A percentile compares a stretch with the other conserved stretches of the same genome.
phyloP scores from a whole-genome alignment of 2,113 vertebrate species.

The Agapornis roseicollis region DNA sequence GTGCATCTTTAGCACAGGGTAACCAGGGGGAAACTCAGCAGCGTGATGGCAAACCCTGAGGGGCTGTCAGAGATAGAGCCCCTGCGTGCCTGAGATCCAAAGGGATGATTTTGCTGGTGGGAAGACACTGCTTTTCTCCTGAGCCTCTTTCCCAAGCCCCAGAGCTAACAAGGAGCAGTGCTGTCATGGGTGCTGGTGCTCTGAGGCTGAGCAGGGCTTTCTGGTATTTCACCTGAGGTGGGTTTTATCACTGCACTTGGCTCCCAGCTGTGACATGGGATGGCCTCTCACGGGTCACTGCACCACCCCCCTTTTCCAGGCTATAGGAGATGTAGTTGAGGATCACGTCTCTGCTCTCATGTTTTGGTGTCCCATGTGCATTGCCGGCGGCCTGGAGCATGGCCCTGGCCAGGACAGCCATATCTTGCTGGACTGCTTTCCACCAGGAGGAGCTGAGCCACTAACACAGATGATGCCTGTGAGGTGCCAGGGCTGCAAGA shows the following conservation, averaged over 20 bases:
- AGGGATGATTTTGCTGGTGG: rapidly evolving
- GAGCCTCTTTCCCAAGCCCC: not conserved
- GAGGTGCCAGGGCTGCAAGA: not conserved
- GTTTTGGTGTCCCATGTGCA: not conserved
- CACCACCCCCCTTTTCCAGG: not conserved
- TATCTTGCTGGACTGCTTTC: rapidly evolving
- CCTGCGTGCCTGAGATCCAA: not conserved
- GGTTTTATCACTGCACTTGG: not conserved
- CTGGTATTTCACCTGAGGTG: not conserved
- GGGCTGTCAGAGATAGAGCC: rapidly evolving
- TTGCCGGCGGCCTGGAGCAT: rapidly evolving
- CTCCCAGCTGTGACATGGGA: rapidly evolving
- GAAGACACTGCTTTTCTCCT: not conserved
- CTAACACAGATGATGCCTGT: not conserved
- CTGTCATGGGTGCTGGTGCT: rapidly evolving
- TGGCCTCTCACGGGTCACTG: rapidly evolving
- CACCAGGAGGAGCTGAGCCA: not conserved
- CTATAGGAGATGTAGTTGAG: not conserved
- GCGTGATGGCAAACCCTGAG: rapidly evolving
- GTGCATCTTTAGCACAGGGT: not conserved
- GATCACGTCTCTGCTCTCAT: rapidly evolving
- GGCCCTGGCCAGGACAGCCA: not conserved
- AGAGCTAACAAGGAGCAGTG: rapidly evolving
- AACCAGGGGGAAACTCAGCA: not conserved
- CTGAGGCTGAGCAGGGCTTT: not conserved